Evolutionary conservation across 2,797 vertebrate genomes (phyloP).

Genomic region (Bufotes viridis): DNA sequence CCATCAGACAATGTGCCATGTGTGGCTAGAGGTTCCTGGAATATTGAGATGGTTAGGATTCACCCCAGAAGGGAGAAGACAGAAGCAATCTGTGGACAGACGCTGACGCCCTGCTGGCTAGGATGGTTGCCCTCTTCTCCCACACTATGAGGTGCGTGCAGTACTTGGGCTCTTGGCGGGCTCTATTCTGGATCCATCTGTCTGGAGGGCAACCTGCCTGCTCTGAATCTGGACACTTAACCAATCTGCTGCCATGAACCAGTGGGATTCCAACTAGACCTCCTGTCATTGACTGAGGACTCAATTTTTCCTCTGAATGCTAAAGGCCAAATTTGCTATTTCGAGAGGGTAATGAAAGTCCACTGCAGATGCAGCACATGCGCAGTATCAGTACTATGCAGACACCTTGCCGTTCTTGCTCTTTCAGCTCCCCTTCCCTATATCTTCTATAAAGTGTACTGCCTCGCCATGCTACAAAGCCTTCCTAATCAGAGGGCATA

Average conservation of each 20-base stretch:
- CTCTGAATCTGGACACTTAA: constrained; percentile 31
- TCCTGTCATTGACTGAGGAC: background rate
- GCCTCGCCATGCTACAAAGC: too few relatives aligned
- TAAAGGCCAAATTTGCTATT: too few relatives aligned
- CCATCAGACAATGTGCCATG: background rate
- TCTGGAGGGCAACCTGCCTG: constrained; percentile 12
- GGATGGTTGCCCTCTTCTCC: constrained; percentile 47
- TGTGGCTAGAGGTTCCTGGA: background rate
- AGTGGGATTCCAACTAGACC: too few relatives aligned
- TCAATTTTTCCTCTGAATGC: too few relatives aligned
- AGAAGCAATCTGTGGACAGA: constrained; percentile 35
- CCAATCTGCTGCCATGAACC: background rate
- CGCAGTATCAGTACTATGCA: too few relatives aligned
- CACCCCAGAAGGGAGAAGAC: constrained; percentile 8
- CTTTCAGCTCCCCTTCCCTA: too few relatives aligned
- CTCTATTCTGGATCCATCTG: constrained; percentile 30
- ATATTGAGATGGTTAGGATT: constrained; percentile 12
- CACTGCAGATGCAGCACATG: too few relatives aligned
- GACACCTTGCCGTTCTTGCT: too few relatives aligned
- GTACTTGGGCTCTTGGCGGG: constrained; percentile 21
- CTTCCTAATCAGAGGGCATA: too few relatives aligned
- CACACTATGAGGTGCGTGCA: constrained; percentile 18
- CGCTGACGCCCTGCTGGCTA: constrained; percentile 34
- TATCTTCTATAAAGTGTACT: too few relatives aligned
- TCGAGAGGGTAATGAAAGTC: too few relatives aligned